phyloP scores from a whole-genome alignment of 1,140 invertebrate genomes.

The Caenorhabditis elegans region WBcel235 BX284603.4:740501-741000 shows the following conservation, averaged over 20 bases:
- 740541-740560: conserved; percentile 13
- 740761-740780: not conserved
- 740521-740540: conserved; percentile 20
- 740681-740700: not conserved
- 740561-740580: not conserved
- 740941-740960: not conserved
- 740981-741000: not conserved
- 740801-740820: not conserved
- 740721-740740: not conserved
- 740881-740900: not conserved
- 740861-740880: conserved; percentile 14
- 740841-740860: conserved; percentile 10
- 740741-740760: not conserved
- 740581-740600: conserved; percentile 2
- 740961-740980: not conserved
- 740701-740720: not conserved
- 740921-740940: conserved; percentile 6
- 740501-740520: not conserved
- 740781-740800: not conserved
- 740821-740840: conserved; percentile 4
- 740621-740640: not conserved
- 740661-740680: too few species aligned
- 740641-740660: not conserved
- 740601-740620: not conserved
- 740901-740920: not conserved